These are phyloP conservation scores for Terrapene triunguis DNA, from an alignment of 2,113 vertebrate genomes.

Conservation along the genomic window DNA sequence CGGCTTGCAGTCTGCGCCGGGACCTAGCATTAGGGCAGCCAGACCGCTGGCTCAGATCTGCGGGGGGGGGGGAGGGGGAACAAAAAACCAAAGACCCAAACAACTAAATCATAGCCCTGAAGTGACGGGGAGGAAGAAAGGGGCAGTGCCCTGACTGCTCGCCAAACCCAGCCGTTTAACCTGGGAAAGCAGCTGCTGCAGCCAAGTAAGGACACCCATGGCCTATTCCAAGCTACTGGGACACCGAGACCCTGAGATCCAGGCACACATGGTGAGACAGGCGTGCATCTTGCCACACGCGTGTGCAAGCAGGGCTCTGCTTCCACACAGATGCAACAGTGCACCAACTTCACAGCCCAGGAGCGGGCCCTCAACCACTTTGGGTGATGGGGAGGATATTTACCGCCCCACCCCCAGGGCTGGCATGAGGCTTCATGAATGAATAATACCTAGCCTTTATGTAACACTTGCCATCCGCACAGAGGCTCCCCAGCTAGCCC, in stretches of 20 bases:
- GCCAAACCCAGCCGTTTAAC: neutral
- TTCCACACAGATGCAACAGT: neutral
- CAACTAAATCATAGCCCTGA: neutral
- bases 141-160: neutral
- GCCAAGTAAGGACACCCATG: neutral
- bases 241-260: neutral
- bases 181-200: neutral
- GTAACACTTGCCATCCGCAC: neutral
- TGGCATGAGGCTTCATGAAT: neutral
- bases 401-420: neutral
- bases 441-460: neutral
- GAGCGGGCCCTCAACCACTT: neutral
- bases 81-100: no score
- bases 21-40: constrained; percentile 1
- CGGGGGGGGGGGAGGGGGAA: accelerated
- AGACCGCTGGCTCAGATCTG: neutral
- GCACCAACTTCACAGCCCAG: neutral
- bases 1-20: constrained; percentile 40
- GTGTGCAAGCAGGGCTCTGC: neutral
- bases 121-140: neutral
- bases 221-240: neutral
- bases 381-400: neutral
- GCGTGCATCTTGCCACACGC: neutral
- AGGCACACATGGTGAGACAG: no score
- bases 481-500: neutral